A percentile compares a stretch with the other conserved stretches of the same genome.
These are phyloP conservation scores for Gracilinanus agilis DNA, from an alignment of 2,113 vertebrate species.

Conservation along the genomic window DNA sequence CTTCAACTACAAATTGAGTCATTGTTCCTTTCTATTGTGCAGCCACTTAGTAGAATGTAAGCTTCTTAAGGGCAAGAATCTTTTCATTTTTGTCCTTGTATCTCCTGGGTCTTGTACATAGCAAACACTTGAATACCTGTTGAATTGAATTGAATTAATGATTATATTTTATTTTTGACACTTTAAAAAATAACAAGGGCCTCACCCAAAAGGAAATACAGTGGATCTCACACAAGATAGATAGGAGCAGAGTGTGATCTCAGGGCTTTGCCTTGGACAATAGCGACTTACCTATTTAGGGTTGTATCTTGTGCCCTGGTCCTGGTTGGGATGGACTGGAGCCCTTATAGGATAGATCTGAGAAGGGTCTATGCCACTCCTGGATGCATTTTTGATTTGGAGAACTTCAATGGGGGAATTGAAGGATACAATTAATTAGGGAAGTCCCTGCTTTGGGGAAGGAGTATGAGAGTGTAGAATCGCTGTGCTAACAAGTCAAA, in stretches of 20 bases:
- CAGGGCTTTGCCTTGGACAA: slow-evolving; percentile 12
- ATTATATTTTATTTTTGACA: neutral
- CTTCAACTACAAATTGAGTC: neutral
- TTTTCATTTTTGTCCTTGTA: neutral
- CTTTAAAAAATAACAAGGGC: neutral
- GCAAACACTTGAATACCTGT: neutral
- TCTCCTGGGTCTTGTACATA: neutral
- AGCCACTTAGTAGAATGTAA: neutral
- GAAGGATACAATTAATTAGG: neutral
- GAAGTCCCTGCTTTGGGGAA: neutral
- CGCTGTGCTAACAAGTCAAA: neutral
- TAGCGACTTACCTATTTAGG: neutral
- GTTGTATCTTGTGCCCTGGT: neutral
- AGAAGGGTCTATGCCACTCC: neutral
- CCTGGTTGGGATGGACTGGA: neutral
- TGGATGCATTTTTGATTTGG: neutral
- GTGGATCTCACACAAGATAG: neutral
- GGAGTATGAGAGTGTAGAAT: neutral
- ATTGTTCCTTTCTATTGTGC: neutral
- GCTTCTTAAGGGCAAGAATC: neutral
- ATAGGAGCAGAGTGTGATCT: neutral
- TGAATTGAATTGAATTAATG: neutral
- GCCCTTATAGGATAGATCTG: neutral
- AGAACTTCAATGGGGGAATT: neutral
- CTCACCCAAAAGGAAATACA: neutral